Evolutionary conservation across 2,888 invertebrate genomes (phyloP), one percentile per base, ranked within the genome.

Genomic region (Oxyscelio sp.): DNA sequence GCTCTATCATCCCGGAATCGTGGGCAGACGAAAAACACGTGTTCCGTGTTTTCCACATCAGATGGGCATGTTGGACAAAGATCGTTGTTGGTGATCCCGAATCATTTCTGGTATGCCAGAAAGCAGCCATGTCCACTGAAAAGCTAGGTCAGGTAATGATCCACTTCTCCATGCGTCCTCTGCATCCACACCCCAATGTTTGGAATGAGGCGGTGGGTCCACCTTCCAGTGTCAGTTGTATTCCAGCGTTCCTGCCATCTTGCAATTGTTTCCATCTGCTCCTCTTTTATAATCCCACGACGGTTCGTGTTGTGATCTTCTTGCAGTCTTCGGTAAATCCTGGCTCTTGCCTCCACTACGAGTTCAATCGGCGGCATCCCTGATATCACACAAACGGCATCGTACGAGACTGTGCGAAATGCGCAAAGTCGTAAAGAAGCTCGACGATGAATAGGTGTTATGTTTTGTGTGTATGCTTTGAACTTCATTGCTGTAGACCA

Each of bases 231-330:
- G 0, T 17, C 54, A 13, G 65, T 65, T 6, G 52, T 40, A 4
- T 82, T 45, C 86, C 88, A 87, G n/a, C 73, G 43, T 5, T 59
- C 22, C 65, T 87, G 85, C 83, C 87, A 78, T 11, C 21, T 24
- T 56, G 15, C 15, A 11, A 73, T 13, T 24, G 48, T 66, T 27
- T 9, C 38, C 22, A 9, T 2, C 21, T 19, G 13, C 38, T 21
- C 63, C 21, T 38, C 19, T 40, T 1, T 21, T 9, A 8, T 3
- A 4, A 52, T 24, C 4, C 4, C 22, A 4, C 17, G 17, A n/a
- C 48, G 19, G 9, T 48, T 8, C 9, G 9, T 2, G 13, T 17
- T 48, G 1, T 4, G 48, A 19, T 48, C 19, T 15, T 24, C 56
- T 24, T 24, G 22, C 9, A 2, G 21, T 5, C 31, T 9, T 3